Percentiles rank a stretch among this genome's conserved stretches.
Conservation (phyloP, 2,888 invertebrate genomes). For the Aphodius sticticus region DNA sequence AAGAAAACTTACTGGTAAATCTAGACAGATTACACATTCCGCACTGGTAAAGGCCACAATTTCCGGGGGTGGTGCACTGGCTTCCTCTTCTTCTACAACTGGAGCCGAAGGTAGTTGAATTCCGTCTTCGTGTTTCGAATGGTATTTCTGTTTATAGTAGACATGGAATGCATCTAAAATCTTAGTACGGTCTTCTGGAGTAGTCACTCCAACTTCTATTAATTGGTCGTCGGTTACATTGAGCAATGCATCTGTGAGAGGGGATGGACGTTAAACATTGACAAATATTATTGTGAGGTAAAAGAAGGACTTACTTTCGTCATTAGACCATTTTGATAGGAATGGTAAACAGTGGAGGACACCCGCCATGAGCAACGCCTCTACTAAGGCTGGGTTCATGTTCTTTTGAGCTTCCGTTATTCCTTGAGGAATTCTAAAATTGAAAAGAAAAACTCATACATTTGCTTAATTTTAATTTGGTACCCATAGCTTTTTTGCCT, state of each 20-base stretch:
- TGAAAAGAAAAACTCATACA: background rate
- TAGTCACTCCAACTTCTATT: slow-evolving; percentile 65
- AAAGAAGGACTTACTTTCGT: slow-evolving; percentile 56
- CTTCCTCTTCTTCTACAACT: slow-evolving; percentile 49
- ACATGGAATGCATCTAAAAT: slow-evolving; percentile 65
- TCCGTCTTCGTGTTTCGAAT: background rate
- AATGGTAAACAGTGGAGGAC: slow-evolving; percentile 81
- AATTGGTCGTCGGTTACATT: slow-evolving; percentile 67
- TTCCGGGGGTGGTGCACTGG: slow-evolving; percentile 51
- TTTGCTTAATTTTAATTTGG: too few relatives aligned
- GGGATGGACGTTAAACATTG: background rate
- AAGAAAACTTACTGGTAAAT: slow-evolving; percentile 65
- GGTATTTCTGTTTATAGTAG: slow-evolving; percentile 31
- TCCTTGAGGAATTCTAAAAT: slow-evolving; percentile 65
- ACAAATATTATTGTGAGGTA: background rate
- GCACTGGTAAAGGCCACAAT: slow-evolving; percentile 54
- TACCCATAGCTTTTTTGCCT: too few relatives aligned
- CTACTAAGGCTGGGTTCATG: slow-evolving; percentile 73
- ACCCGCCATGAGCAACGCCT: slow-evolving; percentile 74
- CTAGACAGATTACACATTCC: slow-evolving; percentile 89
- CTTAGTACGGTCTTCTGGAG: slow-evolving; percentile 66
- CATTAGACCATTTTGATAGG: slow-evolving; percentile 69
- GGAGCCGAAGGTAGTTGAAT: slow-evolving; percentile 36
- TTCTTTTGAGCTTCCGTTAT: slow-evolving; percentile 68
- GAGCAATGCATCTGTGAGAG: slow-evolving; percentile 56